A percentile compares a stretch with the other conserved stretches of the same genome.
These are phyloP conservation scores for Onychostruthus taczanowskii DNA, from an alignment of 2,113 vertebrate genomes.

Conservation along the genomic window DNA sequence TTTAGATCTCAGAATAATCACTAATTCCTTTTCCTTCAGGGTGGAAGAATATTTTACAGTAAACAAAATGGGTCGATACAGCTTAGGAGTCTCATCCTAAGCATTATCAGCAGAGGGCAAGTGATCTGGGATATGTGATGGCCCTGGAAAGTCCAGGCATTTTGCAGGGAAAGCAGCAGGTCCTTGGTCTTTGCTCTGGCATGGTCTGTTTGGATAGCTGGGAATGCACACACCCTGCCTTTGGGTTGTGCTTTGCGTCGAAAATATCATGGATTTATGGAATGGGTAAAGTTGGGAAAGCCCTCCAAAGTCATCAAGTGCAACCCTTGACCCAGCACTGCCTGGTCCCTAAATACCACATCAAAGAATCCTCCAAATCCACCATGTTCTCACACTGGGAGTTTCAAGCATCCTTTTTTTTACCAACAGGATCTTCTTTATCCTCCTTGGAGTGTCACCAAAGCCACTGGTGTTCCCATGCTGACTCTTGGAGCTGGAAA, in stretches of 20 bases:
- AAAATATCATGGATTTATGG: background rate
- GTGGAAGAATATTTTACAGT: background rate
- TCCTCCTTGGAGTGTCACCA: background rate
- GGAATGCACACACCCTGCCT: background rate
- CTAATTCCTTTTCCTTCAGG: background rate
- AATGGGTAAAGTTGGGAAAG: background rate
- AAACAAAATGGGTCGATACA: background rate
- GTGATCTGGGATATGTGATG: background rate
- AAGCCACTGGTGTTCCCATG: background rate
- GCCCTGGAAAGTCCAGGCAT: background rate
- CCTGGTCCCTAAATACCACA: background rate
- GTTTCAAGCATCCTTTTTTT: background rate
- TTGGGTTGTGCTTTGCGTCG: background rate
- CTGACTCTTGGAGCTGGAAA: background rate
- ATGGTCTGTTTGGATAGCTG: background rate
- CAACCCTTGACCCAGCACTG: background rate
- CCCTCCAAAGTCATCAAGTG: background rate
- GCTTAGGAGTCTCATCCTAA: background rate
- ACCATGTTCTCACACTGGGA: background rate
- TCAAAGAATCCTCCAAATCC: background rate
- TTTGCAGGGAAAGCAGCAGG: background rate
- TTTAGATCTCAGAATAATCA: background rate
- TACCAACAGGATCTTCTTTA: background rate
- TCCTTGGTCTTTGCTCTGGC: background rate
- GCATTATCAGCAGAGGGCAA: background rate